Evolutionary conservation across 1,140 invertebrate genomes (phyloP), one percentile per base, ranked within the genome.

Genomic region (Meloidogyne floridensis): DNA sequence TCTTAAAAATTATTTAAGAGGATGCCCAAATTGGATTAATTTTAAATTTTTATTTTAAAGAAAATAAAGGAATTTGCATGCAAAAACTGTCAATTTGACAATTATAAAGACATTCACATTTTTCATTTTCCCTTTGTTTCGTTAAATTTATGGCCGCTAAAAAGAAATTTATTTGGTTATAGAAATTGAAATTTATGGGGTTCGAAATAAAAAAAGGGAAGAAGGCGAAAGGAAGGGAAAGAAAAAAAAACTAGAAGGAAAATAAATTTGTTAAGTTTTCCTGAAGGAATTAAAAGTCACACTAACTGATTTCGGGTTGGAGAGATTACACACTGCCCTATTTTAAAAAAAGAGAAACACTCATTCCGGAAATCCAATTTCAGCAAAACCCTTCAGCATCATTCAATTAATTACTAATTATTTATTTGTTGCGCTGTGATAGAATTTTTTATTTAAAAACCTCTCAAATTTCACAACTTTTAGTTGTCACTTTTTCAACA

Each of bases 81-180:
- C 15, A 65, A 65, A 65, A 65, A 65, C 15, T 65, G n/a, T 65
- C 15, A 65, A n/a, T 65, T 65, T n/a, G n/a, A 6, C n/a, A 5
- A n/a, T n/a, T 1, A 4, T 8, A 7, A 65, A 2, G 9, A 54
- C 53, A 65, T 59, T 11, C 13, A 65, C 59, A 65, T 65, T 65
- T 65, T 65, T 65, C 59, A 65, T 65, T 65, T 65, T 65, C 59
- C n/a, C 59, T 65, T 65, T 65, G 59, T 65, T 65, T 65, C 15
- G 59, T 65, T 65, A 65, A 65, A 65, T 65, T 65, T 65, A 65
- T 65, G 59, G 59, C 59, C 59, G 59, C 59, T 65, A n/a, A 65
- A 65, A 65, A 6, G 15, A n/a, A 65, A 65, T 65, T 65, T 65
- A 65, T 65, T 15, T 65, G 15, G 0, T 65, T 65, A 65, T 47